These are phyloP conservation scores for Spea multiplicata DNA, from an alignment of 2,113 vertebrate species.

Conservation along the genomic window DNA sequence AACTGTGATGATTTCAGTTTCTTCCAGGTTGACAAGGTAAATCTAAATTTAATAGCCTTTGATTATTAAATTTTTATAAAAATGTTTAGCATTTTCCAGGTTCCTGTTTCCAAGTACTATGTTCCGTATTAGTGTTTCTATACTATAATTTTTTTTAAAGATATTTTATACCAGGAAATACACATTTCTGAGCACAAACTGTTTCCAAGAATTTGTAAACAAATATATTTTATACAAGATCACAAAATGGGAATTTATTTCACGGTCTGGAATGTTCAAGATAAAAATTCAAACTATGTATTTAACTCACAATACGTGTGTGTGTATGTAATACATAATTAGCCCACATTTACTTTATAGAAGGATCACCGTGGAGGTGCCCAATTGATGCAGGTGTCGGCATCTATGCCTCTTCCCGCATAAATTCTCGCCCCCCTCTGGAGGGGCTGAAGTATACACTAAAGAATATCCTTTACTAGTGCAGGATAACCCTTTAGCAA, in stretches of 20 bases:
- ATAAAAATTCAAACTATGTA: background rate
- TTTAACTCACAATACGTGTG: background rate
- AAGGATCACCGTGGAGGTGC: background rate
- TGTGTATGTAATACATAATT: background rate
- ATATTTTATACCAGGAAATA: background rate
- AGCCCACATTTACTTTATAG: background rate
- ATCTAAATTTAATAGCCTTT: no score
- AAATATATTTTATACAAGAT: background rate
- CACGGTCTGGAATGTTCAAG: background rate
- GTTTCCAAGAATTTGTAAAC: background rate
- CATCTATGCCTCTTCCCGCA: no score
- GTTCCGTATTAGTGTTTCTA: no score
- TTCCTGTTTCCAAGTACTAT: no score
- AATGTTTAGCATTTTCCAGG: no score
- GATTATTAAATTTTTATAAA: no score
- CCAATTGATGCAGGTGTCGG: no score
- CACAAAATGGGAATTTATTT: background rate
- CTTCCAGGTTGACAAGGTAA: no score
- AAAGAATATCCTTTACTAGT: constrained; percentile 7
- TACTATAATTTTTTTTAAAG: no score
- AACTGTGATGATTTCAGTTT: no score
- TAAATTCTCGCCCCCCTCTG: no score
- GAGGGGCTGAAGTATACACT: constrained; percentile 2
- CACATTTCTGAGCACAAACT: background rate
- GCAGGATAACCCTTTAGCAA: constrained; percentile 6